Base-by-base conservation (phyloP, 2,797 vertebrate species). In the Microcaecilia unicolor region DNA sequence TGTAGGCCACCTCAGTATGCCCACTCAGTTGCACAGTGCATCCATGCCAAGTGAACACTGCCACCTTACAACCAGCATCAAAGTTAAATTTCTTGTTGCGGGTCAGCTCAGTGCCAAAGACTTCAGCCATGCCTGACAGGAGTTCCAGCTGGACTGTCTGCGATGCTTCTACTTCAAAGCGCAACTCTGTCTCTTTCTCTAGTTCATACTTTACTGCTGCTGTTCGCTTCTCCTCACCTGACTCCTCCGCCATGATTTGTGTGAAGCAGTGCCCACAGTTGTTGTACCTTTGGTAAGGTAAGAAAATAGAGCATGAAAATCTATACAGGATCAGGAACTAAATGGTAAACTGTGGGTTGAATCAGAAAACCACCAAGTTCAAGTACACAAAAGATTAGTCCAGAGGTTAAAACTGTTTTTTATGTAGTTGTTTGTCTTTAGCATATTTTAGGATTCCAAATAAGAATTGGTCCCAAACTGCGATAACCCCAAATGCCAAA, bases 21-120 rank as follows among this genome's bases (percentile, higher is more conserved):
- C 95, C 95, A 3, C 81, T 88, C 18, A 99, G 83, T 38, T 88
- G 91, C 12, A 99, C 72, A 10, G 83, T 86, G 61, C 95, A 99
- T 44, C 95, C 91, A 19, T 98, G 95, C 95, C 95, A 99, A 10
- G 95, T 99, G 63, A 98, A 99, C 25, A 99, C 92, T 1, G 95
- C 93, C 11, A 93, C 93, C 62, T 97, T 97, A 26, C 92, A 88
- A 2, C 95, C 94, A 0, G 91, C 81, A 4, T 94, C 93, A 30
- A 99, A 99, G 1, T 76, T 83, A 69, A 98, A 98, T 50, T 92
- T 95, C 72, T 97, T 98, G 69, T 97, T 98, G 29, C 90, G 87
- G 45, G 95, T 98, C 24, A 99, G 79, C 55, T 99, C 95, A 0
- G 94, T 96, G 18, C 93, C 94, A 19, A 97, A 99, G 30, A 97